Conservation (phyloP, 2,113 vertebrate genomes). For the Eclectus roratus region DNA sequence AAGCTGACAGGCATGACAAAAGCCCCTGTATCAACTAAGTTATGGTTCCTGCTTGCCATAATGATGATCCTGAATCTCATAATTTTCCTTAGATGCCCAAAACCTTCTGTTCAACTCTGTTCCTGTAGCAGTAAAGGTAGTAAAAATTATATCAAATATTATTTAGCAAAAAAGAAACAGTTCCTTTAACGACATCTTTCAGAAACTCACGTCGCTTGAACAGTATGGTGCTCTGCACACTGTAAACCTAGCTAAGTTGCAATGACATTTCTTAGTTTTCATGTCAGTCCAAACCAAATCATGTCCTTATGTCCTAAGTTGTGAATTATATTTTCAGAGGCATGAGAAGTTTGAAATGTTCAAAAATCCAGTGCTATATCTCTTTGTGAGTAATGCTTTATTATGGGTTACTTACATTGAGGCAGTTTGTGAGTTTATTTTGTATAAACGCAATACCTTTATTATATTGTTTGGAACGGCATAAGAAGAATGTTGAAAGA, state of each 20-base stretch:
- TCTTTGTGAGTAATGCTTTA: not conserved
- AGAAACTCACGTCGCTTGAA: not conserved
- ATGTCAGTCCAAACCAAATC: not conserved
- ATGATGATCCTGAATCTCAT: not conserved
- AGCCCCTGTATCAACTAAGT: not conserved
- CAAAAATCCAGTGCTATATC: not conserved
- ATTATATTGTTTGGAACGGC: not conserved
- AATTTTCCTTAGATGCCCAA: not conserved
- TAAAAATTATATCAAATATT: not conserved
- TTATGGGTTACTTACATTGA: not conserved
- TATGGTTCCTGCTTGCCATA: not conserved
- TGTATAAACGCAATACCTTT: not conserved
- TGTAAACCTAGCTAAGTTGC: not conserved
- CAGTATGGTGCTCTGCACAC: not conserved
- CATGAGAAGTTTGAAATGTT: not conserved
- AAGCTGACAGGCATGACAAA: not conserved
- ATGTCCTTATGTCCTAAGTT: not conserved
- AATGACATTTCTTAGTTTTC: not conserved
- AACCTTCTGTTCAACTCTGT: not conserved
- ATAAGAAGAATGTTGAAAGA: not conserved
- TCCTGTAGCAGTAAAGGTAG: not conserved
- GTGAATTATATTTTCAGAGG: not conserved
- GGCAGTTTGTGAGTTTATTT: not conserved
- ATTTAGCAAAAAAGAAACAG: not conserved
- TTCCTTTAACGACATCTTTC: not conserved